These are phyloP conservation scores for Acanthurus lineatus DNA, from an alignment of 2,797 vertebrate species.

Conservation along the genomic window DNA sequence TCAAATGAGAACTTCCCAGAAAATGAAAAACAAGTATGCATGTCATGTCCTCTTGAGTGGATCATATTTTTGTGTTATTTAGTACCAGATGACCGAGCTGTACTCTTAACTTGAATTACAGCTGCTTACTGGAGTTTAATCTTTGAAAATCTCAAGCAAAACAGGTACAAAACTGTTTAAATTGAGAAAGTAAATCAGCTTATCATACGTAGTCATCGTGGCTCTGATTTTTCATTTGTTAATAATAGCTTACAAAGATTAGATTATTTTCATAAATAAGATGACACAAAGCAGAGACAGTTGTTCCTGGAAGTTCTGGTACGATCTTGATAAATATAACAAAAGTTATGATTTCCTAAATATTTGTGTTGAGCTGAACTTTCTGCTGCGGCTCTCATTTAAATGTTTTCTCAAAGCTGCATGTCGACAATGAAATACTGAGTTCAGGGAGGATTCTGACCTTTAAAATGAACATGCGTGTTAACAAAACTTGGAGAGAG, in stretches of 20 bases:
- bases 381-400: background rate
- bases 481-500: background rate
- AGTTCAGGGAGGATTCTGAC: background rate
- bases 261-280: background rate
- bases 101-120: background rate
- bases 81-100: background rate
- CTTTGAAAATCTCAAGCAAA: background rate
- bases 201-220: background rate
- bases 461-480: background rate
- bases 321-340: background rate
- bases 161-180: background rate
- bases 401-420: slow-evolving; percentile 1
- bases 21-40: background rate
- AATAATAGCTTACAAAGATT: background rate
- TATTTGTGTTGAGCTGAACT: background rate
- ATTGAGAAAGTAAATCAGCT: background rate
- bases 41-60: background rate
- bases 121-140: background rate
- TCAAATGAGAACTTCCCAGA: background rate
- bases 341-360: background rate
- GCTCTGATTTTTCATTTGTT: background rate
- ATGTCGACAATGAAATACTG: background rate
- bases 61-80: background rate
- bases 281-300: background rate
- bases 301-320: background rate